Evolutionary conservation across 2,888 invertebrate genomes (phyloP).

Genomic region (Drosophila basisetae): DNA sequence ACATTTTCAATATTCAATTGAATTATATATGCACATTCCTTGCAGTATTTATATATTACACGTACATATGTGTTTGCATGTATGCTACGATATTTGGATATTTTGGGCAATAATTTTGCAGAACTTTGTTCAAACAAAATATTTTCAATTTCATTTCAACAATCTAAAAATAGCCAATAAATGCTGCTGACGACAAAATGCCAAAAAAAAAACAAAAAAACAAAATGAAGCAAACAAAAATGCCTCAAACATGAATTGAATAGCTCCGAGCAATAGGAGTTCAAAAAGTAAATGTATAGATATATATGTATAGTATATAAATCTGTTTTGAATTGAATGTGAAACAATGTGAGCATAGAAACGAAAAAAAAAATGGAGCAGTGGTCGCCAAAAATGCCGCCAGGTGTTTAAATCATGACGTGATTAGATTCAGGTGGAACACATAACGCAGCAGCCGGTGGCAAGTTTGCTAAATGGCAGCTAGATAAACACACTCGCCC

Average conservation of each 20-base stretch:
- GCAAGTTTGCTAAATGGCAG: slow-evolving; percentile 30
- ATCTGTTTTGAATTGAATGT: slow-evolving; percentile 11
- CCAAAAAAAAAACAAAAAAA: slow-evolving; percentile 6
- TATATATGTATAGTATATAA: background rate
- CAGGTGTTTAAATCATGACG: slow-evolving; percentile 74
- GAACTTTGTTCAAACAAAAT: slow-evolving; percentile 26
- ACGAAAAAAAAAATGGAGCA: background rate
- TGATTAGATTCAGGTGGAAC: slow-evolving; percentile 42
- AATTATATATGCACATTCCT: background rate
- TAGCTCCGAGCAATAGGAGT: slow-evolving; percentile 12
- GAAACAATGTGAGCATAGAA: slow-evolving; percentile 1
- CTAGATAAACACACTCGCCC: slow-evolving; percentile 39
- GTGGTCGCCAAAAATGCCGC: slow-evolving; percentile 54
- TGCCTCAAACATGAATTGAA: slow-evolving; percentile 22
- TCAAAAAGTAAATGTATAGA: background rate
- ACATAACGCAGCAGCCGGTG: slow-evolving; percentile 23
- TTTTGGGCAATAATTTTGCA: slow-evolving; percentile 23
- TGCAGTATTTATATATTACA: background rate
- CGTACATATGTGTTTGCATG: background rate
- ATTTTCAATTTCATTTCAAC: slow-evolving; percentile 28
- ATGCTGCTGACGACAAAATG: slow-evolving; percentile 40
- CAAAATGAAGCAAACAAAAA: background rate
- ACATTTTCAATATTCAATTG: slow-evolving; percentile 34
- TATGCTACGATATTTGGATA: slow-evolving; percentile 10
- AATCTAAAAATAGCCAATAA: slow-evolving; percentile 38